Evolutionary conservation across 2,888 invertebrate species (phyloP), one percentile per base, ranked within the genome.

Genomic region (Xiphydria camelus): DNA sequence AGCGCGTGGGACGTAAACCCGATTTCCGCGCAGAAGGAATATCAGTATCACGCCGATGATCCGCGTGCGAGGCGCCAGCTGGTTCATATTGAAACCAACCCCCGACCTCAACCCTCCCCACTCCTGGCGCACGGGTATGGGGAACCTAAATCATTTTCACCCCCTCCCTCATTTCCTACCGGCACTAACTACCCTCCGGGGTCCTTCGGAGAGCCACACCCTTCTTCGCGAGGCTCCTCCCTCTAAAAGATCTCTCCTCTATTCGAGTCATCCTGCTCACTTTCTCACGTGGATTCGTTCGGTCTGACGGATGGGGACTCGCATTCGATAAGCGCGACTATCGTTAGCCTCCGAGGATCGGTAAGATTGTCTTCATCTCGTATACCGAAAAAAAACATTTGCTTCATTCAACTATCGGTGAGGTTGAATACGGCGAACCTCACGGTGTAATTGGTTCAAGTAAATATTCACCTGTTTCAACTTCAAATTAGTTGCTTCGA

Each of bases 31-130:
- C 29, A 29, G 29, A 29, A 29, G 29, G 18, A 18, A 34, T 34
- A 34, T 34, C 34, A 59, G 57, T 57, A 62, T 55, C 61, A 59
- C 55, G 50, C 59, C 47, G 56, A 66, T 64, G 62, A 70, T 70
- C 67, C 59, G 49, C 68, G 68, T 70, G 70, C 55, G 66, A 70
- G 64, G 66, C 64, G 64, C 62, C 69, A 68, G 66, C 66, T 70
- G 69, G 62, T 51, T 67, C 57, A 66, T 70, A 70, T 70, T 70
- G 69, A 68, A 70, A 66, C 59, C 58, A 64, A 65, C 60, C 68
- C 57, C 47, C 51, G 43, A 47, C 47, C 9, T 19, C 32, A 10
- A 20, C 23, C 29, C 35, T 36, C 43, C 2, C 21, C n/a, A n/a
- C n/a, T n/a, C 22, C 48, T 46, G 40, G 36, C 41, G 23, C 40